Base-by-base conservation (phyloP, 2,113 vertebrate species). In the Rhinichthys klamathensis region DNA sequence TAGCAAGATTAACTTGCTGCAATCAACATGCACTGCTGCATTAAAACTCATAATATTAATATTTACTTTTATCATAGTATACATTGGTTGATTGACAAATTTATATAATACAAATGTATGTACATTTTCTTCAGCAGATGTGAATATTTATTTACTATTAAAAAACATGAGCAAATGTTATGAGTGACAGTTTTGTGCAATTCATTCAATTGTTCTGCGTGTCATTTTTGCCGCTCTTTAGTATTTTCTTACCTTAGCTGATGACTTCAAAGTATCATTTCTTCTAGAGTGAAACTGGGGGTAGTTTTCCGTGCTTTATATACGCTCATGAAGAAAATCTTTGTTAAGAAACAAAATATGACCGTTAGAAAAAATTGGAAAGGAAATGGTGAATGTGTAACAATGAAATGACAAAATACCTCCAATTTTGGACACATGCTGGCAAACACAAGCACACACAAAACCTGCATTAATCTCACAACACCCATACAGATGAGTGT, bases 281-380 rank as follows among this genome's bases (percentile, higher is more conserved):
- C 41, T 67, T 49, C 35, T 38, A 6, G 7, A 38, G 18, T 56
- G 9, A 41, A 70, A 32, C 15, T 27, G 7, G 1, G 6, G 8
- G 23, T 30, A 38, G 27, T 35, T 78, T 58, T 61, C 23, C 15
- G 51, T 44, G 21, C 21, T 15, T 1, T 46, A 18, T 32, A 25
- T 6, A 12, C 38, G 21, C n/a, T 25, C 23, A 80, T 65, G 77
- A 27, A 80, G 58, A 18, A 46, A 80, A 80, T 65, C 78, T 65
- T 63, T 44, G n/a, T 18, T 65, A 27, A 79, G 56, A 61, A 79
- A 79, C 72, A n/a, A 38, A 78, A 78, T n/a, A 25, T 44, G 13
- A 10, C 77, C 32, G 56, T 79, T 44, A 63, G 21, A 46, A 69
- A 25, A 70, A 41, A 56, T 56, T 60, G 13, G 3, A 46, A n/a